Evolutionary conservation across 2,888 invertebrate species (phyloP), one percentile per base, ranked within the genome.

Genomic region (Trichopria drosophilae): DNA sequence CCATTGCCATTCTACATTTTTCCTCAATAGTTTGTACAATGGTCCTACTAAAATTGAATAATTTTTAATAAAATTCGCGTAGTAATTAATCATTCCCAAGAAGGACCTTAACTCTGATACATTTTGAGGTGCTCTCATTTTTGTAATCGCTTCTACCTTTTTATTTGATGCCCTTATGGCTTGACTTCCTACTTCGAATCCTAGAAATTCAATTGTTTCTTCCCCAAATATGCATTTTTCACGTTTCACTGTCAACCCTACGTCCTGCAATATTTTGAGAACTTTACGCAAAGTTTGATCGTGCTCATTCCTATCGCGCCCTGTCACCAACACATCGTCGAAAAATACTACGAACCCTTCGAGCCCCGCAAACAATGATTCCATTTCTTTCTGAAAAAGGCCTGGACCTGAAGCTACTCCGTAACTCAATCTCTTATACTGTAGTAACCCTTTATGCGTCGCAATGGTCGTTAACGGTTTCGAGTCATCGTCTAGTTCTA

Each of bases 241-340:
- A 29, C 18, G n/a, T 24, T 59, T 57, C n/a, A 57, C 53, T 26
- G 20, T 40, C 3, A 55, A 23, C 6, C 40, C 40, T 13, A 23
- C 35, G 29, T 50, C 40, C 24, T 19, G 28, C 9, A 53, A 53
- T 42, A 24, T 48, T 7, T 32, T 7, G 4, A 56, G 42, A 6
- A 56, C 50, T 20, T 52, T 20, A 12, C 39, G 31, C 16, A 72
- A 43, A 6, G 62, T 45, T 24, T 16, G 26, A 51, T 73, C 65
- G 48, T 71, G 71, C 34, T 67, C 60, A 39, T 55, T 48, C 36
- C 54, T 10, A 26, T 53, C 44, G 42, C 61, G 2, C 65, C 72
- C 61, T 52, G 37, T 66, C 10, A 76, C 53, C 3, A 74, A 44
- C 36, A 77, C 73, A 57, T 76, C 73, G 58, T 75, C 76, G 16